These are phyloP conservation scores for Zaprionus bogoriensis DNA, from an alignment of 2,888 invertebrate genomes.

Conservation along the genomic window DNA sequence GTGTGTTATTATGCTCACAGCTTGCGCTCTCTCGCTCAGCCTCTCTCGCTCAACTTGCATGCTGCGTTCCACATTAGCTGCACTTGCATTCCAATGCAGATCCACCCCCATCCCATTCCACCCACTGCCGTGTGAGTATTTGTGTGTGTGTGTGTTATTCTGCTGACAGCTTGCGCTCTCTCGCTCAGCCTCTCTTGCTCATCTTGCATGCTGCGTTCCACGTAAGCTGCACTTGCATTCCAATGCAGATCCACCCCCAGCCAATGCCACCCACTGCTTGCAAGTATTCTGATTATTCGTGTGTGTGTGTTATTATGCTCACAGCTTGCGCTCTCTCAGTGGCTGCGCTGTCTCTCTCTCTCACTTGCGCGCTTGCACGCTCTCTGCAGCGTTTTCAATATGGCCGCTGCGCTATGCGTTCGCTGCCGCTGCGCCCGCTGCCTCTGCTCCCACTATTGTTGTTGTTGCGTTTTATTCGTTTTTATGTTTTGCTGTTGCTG, in stretches of 20 bases:
- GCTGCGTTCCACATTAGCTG: neutral
- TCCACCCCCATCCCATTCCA: neutral
- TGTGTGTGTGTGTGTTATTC: neutral
- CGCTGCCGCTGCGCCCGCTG: conserved; percentile 10
- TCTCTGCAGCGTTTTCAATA: conserved; percentile 57
- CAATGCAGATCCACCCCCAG: neutral
- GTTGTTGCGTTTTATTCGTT: conserved; percentile 34
- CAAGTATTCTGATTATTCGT: too few relatives aligned
- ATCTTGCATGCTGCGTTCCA: neutral
- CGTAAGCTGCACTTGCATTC: neutral
- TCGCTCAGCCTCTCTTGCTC: neutral
- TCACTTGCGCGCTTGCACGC: neutral
- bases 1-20: neutral
- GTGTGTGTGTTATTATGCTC: conserved; percentile 21
- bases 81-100: too few relatives aligned
- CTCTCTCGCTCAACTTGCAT: neutral
- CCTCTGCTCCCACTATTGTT: conserved; percentile 34
- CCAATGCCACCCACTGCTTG: neutral
- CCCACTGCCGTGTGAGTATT: too few relatives aligned
- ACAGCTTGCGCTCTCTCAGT: neutral
- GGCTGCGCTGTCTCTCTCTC: neutral
- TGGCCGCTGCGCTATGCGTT: conserved; percentile 60
- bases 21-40: neutral
- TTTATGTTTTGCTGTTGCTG: conserved; percentile 42
- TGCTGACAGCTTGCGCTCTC: neutral